These are phyloP conservation scores for Heliothis subflexa DNA, from an alignment of 1,140 invertebrate species.

Conservation along the genomic window DNA sequence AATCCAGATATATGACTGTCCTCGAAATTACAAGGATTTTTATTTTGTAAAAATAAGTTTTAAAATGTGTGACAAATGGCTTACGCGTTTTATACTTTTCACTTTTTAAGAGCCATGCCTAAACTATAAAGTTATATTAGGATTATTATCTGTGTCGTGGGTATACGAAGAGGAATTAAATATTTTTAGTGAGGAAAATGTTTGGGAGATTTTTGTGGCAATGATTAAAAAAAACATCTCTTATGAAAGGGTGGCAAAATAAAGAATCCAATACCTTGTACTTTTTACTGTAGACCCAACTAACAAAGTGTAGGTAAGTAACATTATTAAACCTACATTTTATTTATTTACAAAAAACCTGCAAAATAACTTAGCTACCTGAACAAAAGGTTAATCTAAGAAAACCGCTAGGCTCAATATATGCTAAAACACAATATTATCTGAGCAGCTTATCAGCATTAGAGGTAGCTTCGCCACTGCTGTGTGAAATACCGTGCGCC, in stretches of 20 bases:
- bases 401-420: background rate
- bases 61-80: background rate
- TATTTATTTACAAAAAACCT: too few species aligned
- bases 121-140: conserved; percentile 33
- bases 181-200: background rate
- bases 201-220: background rate
- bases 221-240: background rate
- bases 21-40: conserved; percentile 31
- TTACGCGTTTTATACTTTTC: conserved; percentile 26
- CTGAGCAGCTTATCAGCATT: conserved; percentile 1
- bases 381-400: background rate
- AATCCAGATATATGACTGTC: conserved; percentile 50
- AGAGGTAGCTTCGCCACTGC: conserved; percentile 41
- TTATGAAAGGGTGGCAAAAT: too few species aligned
- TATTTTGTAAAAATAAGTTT: background rate
- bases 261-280: too few species aligned
- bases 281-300: too few species aligned
- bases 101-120: conserved; percentile 2
- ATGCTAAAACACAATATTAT: too few species aligned
- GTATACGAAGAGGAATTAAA: conserved; percentile 7
- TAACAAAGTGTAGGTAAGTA: too few species aligned
- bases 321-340: too few species aligned
- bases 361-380: too few species aligned
- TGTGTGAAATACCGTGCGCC: conserved; percentile 51
- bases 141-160: conserved; percentile 19